phyloP scores from a whole-genome alignment of 1,140 invertebrate species.

The Thaumetopoea pityocampa region DNA sequence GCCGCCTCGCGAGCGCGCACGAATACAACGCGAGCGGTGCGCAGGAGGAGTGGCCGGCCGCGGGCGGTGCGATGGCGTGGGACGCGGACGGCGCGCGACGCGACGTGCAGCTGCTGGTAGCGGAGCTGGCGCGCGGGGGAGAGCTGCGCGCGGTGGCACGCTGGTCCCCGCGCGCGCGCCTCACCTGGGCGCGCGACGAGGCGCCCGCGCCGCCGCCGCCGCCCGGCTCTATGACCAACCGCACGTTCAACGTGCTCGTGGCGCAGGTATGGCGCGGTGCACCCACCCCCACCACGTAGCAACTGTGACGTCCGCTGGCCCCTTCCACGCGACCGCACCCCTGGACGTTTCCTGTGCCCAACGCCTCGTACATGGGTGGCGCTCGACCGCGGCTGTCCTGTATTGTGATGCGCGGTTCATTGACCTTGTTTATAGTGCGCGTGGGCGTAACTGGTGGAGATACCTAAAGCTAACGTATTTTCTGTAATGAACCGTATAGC shows the following conservation, averaged over 20 bases:
- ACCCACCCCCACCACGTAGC: too few species aligned
- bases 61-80: conserved; percentile 38
- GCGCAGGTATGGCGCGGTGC: conserved; percentile 40
- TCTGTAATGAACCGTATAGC: too few species aligned
- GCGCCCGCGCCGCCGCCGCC: conserved; percentile 24
- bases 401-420: too few species aligned
- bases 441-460: too few species aligned
- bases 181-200: conserved; percentile 25
- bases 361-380: too few species aligned
- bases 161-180: conserved; percentile 35
- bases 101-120: conserved; percentile 32
- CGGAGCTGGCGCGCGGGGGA: conserved; percentile 48
- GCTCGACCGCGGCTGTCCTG: too few species aligned
- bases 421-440: too few species aligned
- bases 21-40: background rate
- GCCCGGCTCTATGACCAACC: conserved; percentile 50
- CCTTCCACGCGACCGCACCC: background rate
- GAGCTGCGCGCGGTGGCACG: conserved; percentile 25
- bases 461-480: too few species aligned
- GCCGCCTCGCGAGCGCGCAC: background rate
- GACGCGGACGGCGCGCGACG: conserved; percentile 38
- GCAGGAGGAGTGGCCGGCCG: conserved; percentile 30
- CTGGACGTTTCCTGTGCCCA: conserved; percentile 1
- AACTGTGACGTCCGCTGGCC: too few species aligned
- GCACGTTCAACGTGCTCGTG: conserved; percentile 58